Conservation (phyloP, 2,888 invertebrate genomes). For the Volucella inflata region DNA sequence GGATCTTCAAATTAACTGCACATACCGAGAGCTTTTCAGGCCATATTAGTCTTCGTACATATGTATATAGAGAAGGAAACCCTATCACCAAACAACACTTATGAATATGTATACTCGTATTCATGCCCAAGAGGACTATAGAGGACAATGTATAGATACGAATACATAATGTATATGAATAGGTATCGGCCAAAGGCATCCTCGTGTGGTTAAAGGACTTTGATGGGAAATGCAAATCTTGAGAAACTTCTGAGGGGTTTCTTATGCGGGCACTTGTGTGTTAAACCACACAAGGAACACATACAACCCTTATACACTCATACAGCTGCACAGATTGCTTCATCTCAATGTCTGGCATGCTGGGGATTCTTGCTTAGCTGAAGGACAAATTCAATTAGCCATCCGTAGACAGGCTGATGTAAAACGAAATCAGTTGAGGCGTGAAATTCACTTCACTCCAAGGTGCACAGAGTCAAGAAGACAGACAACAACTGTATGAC, state of each 20-base stretch:
- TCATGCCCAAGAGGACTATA: not conserved
- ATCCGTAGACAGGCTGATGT: slow-evolving; percentile 29
- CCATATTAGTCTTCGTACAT: not conserved
- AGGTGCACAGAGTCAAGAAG: slow-evolving; percentile 55
- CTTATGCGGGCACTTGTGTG: slow-evolving; percentile 57
- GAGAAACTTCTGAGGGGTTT: slow-evolving; percentile 49
- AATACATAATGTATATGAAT: not conserved
- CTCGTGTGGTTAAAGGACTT: slow-evolving; percentile 39
- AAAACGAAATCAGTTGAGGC: slow-evolving; percentile 49
- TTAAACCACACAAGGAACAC: slow-evolving; percentile 11
- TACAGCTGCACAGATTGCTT: not conserved
- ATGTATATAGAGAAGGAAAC: too few relatives aligned
- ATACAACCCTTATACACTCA: not conserved
- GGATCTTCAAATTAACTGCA: slow-evolving; percentile 63
- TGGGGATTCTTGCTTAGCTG: slow-evolving; percentile 43
- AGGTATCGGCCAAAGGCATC: not conserved
- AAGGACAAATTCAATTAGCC: slow-evolving; percentile 70
- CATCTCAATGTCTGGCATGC: slow-evolving; percentile 25
- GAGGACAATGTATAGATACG: not conserved
- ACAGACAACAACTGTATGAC: slow-evolving; percentile 30
- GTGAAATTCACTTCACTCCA: slow-evolving; percentile 63
- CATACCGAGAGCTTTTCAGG: slow-evolving; percentile 26
- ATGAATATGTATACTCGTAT: slow-evolving; percentile 48
- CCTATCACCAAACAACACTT: slow-evolving; percentile 12
- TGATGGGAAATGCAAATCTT: slow-evolving; percentile 68